Evolutionary conservation across 1,140 invertebrate species (phyloP), one percentile per base, ranked within the genome.

Genomic region (Drosophila bifasciata): DNA sequence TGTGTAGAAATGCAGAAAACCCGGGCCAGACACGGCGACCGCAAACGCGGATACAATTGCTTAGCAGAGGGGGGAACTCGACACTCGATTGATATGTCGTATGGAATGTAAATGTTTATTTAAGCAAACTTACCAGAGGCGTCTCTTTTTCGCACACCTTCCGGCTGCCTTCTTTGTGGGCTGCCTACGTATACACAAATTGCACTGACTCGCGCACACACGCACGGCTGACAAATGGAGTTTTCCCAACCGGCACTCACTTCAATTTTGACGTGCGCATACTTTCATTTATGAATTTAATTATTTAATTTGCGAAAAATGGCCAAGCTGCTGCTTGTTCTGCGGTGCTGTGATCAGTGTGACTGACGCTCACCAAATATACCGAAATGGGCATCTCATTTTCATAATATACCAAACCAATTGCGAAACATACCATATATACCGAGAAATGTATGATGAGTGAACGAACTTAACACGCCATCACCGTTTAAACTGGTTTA

Each of bases 41-140:
- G 46, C 49, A 68, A 56, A 32, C 11, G 15, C 8, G 17, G 9
- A 4, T 16, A 13, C 4, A 13, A 13, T 11, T 36, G 32, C 32
- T 36, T 5, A 11, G 32, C 9, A 36, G 32, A 0, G 11, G 32
- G 11, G 32, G 32, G 32, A 3, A 36, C 11, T 13, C 32, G 1
- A 1, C 11, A 36, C 32, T 13, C 4, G 8, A 36, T 36, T 11
- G 3, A 13, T 5, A 36, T 36, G 11, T 36, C 11, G 32, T 13
- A 4, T 36, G 11, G 11, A 5, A 5, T 13, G 4, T 5, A 13
- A 5, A 36, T 36, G 11, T 36, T 36, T 36, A 36, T 36, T 36
- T 36, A 36, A 36, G 32, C 32, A 36, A 55, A 69, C 66, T 69
- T 51, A 69, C 66, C 66, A 56, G 66, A 25, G 50, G 64, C 66